A percentile compares a stretch with the other conserved stretches of the same genome.
These are phyloP conservation scores for Burhinus bistriatus DNA, from an alignment of 2,113 vertebrate species.

Conservation along the genomic window DNA sequence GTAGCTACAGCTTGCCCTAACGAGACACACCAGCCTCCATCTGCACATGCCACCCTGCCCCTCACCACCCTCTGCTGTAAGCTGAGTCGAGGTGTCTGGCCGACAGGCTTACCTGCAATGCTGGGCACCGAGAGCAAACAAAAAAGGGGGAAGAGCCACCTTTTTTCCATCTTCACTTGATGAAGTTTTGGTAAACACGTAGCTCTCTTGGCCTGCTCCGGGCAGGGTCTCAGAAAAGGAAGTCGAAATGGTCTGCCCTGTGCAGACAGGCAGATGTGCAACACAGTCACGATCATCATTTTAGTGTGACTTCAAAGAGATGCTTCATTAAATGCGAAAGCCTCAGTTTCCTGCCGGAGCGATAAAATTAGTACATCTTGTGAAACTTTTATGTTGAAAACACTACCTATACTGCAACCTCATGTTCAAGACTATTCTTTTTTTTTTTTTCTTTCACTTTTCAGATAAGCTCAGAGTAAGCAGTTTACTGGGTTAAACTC, in stretches of 20 bases:
- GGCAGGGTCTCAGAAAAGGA: background rate
- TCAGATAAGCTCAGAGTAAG: background rate
- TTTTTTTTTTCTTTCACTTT: background rate
- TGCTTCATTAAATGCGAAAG: slow-evolving; percentile 24
- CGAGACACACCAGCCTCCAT: background rate
- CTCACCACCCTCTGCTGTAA: background rate
- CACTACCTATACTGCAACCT: background rate
- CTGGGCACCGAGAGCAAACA: slow-evolving; percentile 27
- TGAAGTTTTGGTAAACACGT: background rate
- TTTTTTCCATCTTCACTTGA: slow-evolving; percentile 36
- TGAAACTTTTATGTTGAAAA: background rate
- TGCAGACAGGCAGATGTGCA: background rate
- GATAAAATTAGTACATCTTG: background rate
- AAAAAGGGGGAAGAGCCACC: background rate
- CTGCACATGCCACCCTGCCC: background rate
- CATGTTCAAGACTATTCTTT: background rate
- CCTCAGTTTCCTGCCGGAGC: background rate
- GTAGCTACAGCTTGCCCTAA: background rate
- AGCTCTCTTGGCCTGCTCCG: background rate
- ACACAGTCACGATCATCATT: background rate
- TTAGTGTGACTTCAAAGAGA: slow-evolving; percentile 44
- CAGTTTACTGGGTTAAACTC: background rate
- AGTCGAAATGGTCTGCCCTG: background rate
- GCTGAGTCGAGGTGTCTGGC: background rate
- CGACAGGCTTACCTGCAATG: slow-evolving; percentile 40